phyloP scores from a whole-genome alignment of 2,888 invertebrate genomes.

The Synergus japonicus region DNA sequence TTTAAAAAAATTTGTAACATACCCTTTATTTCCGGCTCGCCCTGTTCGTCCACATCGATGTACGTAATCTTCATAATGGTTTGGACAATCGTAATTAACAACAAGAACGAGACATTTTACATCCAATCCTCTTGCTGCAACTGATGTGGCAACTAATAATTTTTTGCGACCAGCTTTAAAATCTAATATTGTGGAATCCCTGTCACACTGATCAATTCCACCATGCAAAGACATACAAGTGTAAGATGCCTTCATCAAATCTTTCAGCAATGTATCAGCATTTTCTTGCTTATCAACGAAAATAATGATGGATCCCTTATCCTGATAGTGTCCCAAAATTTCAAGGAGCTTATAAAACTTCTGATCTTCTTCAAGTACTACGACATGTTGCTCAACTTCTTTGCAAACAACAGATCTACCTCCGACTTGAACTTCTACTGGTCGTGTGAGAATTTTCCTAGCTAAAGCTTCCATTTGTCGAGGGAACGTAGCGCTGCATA shows the following conservation, averaged over 20 bases:
- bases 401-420: conserved; percentile 98
- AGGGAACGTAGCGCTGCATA: conserved; percentile 99
- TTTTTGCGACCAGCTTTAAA: conserved; percentile 97
- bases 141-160: conserved; percentile 97
- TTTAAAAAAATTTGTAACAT: conserved; percentile 15
- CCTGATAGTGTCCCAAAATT: conserved; percentile 95
- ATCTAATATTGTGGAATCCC: conserved; percentile 98
- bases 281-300: conserved; percentile 99
- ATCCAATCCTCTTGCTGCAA: conserved; percentile 98
- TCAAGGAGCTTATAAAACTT: conserved; percentile 98
- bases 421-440: conserved; percentile 98
- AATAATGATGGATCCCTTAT: conserved; percentile 95
- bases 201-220: conserved; percentile 99
- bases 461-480: conserved; percentile 99
- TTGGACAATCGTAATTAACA: conserved; percentile 99
- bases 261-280: conserved; percentile 94
- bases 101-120: conserved; percentile 98
- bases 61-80: conserved; percentile 99
- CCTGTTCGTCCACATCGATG: conserved; percentile 96
- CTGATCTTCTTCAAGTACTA: conserved; percentile 95
- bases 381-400: conserved; percentile 97
- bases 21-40: conserved; percentile 95
- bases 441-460: conserved; percentile 93
- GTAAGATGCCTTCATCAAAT: conserved; percentile 97
- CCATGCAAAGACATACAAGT: conserved; percentile 98